Evolutionary conservation across 2,888 invertebrate species (phyloP), one percentile per base, ranked within the genome.

Genomic region (Lasioglossum leucozonium): DNA sequence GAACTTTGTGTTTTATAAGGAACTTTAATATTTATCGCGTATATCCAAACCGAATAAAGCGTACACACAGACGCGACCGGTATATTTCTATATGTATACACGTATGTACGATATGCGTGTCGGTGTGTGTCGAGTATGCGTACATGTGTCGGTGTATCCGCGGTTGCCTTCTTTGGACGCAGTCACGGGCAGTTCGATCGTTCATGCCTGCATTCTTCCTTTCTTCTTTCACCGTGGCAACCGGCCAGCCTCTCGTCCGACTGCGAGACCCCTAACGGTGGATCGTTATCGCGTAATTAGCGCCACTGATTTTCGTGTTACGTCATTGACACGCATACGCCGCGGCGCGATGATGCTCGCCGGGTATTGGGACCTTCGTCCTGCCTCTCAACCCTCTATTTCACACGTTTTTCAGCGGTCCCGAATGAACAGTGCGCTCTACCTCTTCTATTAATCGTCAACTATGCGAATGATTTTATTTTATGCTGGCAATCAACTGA

Each of bases 1-100:
- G 92, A 92, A 93, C 93, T 94, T 94, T 93, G 93, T 93, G 92
- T 91, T 94, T 93, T 94, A 93, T 94, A 94, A 92, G 88, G 92
- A 93, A 93, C 91, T 93, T 94, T 93, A 91, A 93, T 93, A 93
- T 94, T 94, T 94, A 94, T 94, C 93, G 92, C 92, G 89, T 86
- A 90, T 89, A 89, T 90, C 77, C 88, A 79, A 87, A 84, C 81
- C 87, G 90, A 90, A 90, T 90, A 87, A 62, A 89, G 81, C 78
- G 79, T 84, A 82, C 79, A 84, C 58, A 81, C 47, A 76, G 67
- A 76, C 1, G 0, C 67, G 67, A 34, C 37, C 37, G 37, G 34
- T 67, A 1, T n/a, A 34, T 22, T 37, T 47, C 58, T 30, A 47
- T 34, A 10, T 47, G 16, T 22, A 6, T 30, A 47, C n/a, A 34